Percentiles rank a stretch among this genome's conserved stretches.
These are phyloP conservation scores for Cerceris ruficornis DNA, from an alignment of 2,888 invertebrate species.

Conservation along the genomic window DNA sequence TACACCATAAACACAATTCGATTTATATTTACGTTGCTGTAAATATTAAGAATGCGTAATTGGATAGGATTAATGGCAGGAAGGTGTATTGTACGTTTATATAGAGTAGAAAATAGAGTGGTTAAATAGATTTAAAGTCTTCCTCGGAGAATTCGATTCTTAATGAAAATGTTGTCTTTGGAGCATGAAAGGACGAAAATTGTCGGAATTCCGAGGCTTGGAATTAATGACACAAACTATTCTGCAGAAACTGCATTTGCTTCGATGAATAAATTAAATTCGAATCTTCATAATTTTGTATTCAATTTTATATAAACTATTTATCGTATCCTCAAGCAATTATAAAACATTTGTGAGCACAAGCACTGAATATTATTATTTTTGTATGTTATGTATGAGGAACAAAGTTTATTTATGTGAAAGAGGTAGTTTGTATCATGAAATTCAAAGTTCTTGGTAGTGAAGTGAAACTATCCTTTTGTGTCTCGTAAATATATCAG, in stretches of 20 bases:
- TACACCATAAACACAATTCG: slow-evolving; percentile 42
- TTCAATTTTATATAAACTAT: too few relatives aligned
- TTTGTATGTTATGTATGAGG: too few relatives aligned
- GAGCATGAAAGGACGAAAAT: slow-evolving; percentile 21
- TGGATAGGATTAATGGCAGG: slow-evolving; percentile 25
- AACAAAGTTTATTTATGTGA: too few relatives aligned
- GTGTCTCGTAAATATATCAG: too few relatives aligned
- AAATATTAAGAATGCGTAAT: slow-evolving; percentile 50
- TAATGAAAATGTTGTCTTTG: slow-evolving; percentile 5
- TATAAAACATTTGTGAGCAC: too few relatives aligned
- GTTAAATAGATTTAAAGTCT: slow-evolving; percentile 23
- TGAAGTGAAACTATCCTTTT: too few relatives aligned
- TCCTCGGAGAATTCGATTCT: slow-evolving; percentile 5
- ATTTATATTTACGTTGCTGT: slow-evolving; percentile 53
- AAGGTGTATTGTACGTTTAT: slow-evolving; percentile 33
- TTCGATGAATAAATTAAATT: too few relatives aligned
- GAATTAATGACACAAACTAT: slow-evolving; percentile 42
- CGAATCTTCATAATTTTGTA: too few relatives aligned
- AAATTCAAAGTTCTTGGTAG: too few relatives aligned
- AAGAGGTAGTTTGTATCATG: too few relatives aligned
- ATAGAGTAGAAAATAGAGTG: slow-evolving; percentile 44
- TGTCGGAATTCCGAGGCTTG: slow-evolving; percentile 25
- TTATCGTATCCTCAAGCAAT: too few relatives aligned
- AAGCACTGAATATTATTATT: too few relatives aligned
- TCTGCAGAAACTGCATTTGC: neutral